Percentiles rank a stretch among this genome's conserved stretches.
phyloP scores from a whole-genome alignment of 2,888 invertebrate genomes.

The Ormyrus pomaceus region DNA sequence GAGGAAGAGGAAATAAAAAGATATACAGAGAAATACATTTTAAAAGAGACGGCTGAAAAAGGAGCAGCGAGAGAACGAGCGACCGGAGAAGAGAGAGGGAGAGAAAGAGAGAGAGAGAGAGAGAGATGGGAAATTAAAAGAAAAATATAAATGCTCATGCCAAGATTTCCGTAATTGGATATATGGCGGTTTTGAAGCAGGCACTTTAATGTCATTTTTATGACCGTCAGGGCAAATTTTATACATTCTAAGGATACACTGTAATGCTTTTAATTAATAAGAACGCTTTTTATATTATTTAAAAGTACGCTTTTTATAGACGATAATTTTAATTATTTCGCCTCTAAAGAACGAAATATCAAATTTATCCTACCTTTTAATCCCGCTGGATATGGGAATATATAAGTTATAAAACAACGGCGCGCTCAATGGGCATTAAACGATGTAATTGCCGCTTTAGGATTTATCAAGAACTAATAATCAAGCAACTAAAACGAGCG shows the following conservation, averaged over 20 bases:
- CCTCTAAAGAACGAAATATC: too few relatives aligned
- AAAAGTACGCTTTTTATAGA: too few relatives aligned
- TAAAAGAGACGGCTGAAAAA: constrained; percentile 42
- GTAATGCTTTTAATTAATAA: background rate
- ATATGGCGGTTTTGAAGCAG: background rate
- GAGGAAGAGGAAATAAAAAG: background rate
- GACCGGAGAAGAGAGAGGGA: background rate
- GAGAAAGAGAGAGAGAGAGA: constrained; percentile 26
- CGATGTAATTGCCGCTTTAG: too few relatives aligned
- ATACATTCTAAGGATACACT: background rate
- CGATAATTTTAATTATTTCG: too few relatives aligned
- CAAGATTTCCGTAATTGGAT: constrained; percentile 49
- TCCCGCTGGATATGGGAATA: too few relatives aligned
- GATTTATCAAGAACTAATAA: too few relatives aligned
- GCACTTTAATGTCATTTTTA: background rate
- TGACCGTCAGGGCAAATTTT: background rate
- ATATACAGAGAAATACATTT: constrained; percentile 36
- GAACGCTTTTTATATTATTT: too few relatives aligned
- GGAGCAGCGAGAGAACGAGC: constrained; percentile 5
- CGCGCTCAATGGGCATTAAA: too few relatives aligned
- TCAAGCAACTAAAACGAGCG: background rate
- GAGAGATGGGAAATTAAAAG: constrained; percentile 39
- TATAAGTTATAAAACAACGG: too few relatives aligned
- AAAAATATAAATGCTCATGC: constrained; percentile 25
- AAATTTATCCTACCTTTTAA: too few relatives aligned